Conservation (phyloP, 2,797 vertebrate species). For the Spinus olivaceus region DNA sequence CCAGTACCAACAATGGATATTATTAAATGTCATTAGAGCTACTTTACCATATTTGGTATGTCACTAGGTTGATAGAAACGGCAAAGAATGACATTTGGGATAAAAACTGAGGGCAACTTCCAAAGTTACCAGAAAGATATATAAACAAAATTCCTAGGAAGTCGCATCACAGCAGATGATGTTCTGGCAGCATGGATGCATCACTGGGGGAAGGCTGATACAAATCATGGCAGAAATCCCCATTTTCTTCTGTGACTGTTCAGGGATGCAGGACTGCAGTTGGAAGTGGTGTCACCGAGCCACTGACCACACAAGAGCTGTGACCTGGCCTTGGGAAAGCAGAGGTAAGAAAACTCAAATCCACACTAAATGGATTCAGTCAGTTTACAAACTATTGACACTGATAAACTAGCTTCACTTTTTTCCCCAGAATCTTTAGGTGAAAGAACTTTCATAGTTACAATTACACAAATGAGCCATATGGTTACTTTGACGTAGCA, state of each 20-base stretch:
- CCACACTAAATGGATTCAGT: neutral
- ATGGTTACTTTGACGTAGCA: neutral
- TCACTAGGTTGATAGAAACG: neutral
- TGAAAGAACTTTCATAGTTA: neutral
- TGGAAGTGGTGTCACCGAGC: neutral
- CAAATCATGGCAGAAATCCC: neutral
- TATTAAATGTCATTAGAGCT: neutral
- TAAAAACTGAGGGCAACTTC: neutral
- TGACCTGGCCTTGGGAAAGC: neutral
- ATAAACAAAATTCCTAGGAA: slow-evolving; percentile 23
- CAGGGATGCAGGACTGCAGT: neutral
- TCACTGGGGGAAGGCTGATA: neutral
- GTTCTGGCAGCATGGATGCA: neutral
- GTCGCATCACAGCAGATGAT: rapidly evolving
- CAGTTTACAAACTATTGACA: neutral
- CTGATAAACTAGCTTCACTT: neutral
- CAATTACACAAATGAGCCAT: neutral
- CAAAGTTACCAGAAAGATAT: neutral
- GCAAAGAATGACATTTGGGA: neutral
- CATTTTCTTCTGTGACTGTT: neutral
- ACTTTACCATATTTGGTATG: slow-evolving; percentile 21
- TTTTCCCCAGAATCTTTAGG: neutral
- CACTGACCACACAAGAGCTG: rapidly evolving
- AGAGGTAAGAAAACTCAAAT: neutral
- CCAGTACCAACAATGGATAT: neutral